These are phyloP conservation scores for Antigone vipio DNA, from an alignment of 2,113 vertebrate genomes.

Conservation along the genomic window DNA sequence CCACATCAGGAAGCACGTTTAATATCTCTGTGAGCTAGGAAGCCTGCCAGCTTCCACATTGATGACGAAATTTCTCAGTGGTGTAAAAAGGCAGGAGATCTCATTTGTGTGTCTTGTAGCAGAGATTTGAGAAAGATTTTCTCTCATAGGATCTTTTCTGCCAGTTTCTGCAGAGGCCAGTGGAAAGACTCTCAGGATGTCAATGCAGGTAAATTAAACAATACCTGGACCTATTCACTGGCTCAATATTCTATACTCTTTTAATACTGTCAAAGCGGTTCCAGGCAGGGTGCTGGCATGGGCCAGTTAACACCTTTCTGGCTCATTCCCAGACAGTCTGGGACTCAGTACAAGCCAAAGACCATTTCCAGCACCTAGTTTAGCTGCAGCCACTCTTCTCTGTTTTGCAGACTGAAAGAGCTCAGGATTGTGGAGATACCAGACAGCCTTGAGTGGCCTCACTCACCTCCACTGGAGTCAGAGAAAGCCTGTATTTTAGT, in stretches of 20 bases:
- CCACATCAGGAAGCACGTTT: background rate
- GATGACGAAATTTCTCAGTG: background rate
- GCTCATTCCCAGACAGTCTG: background rate
- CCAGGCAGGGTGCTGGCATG: background rate
- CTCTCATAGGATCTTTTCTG: background rate
- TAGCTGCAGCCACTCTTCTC: background rate
- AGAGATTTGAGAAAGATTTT: background rate
- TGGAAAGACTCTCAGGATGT: background rate
- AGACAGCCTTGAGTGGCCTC: background rate
- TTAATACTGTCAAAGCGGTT: background rate
- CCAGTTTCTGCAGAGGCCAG: background rate
- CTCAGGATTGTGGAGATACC: background rate
- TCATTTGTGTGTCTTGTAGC: background rate
- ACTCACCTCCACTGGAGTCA: background rate
- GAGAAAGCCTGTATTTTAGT: background rate
- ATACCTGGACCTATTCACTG: background rate
- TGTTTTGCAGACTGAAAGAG: background rate
- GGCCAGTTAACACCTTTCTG: background rate
- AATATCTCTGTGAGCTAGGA: background rate
- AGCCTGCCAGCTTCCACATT: background rate
- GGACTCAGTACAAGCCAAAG: background rate
- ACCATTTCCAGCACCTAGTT: background rate
- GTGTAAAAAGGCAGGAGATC: background rate
- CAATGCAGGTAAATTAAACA: background rate
- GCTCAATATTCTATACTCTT: background rate